Evolutionary conservation across 2,113 vertebrate species (phyloP).

Genomic region (Seriola dumerili): DNA sequence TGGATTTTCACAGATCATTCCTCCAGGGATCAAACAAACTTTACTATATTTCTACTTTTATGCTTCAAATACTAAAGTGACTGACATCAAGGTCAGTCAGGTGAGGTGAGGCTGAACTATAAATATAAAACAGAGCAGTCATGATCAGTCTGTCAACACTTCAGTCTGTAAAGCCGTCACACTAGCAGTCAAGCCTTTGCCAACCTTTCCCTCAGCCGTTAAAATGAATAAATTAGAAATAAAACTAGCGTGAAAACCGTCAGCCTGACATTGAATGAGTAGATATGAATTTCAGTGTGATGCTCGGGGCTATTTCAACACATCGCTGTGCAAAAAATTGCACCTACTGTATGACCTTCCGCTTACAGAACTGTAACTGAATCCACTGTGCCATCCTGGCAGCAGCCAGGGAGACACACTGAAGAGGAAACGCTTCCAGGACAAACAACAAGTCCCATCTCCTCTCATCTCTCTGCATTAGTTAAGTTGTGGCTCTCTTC

Average conservation of each 20-base stretch:
- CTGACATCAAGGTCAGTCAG: background rate
- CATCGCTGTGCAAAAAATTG: constrained; percentile 19
- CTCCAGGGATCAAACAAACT: background rate
- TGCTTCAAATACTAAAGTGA: background rate
- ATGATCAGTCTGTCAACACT: background rate
- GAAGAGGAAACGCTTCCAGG: constrained; percentile 47
- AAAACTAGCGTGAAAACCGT: background rate
- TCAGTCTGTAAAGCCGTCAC: background rate
- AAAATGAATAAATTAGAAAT: constrained; percentile 13
- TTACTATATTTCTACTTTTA: background rate
- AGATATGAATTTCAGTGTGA: constrained; percentile 29
- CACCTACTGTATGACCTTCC: constrained; percentile 56
- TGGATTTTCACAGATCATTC: background rate
- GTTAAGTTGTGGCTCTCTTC: background rate
- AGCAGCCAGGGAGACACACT: constrained; percentile 28
- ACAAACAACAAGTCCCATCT: constrained; percentile 48
- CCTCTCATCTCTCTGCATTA: constrained; percentile 17
- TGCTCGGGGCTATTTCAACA: constrained; percentile 31
- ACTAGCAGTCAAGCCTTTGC: background rate
- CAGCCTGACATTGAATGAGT: constrained; percentile 2
- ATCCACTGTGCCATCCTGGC: constrained; percentile 47
- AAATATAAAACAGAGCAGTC: background rate
- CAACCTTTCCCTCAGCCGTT: constrained; percentile 20
- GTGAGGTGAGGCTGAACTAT: background rate
- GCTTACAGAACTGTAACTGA: constrained; percentile 54